These are phyloP conservation scores for Lynx canadensis DNA, from an alignment of 2,113 vertebrate species.

Conservation along the genomic window DNA sequence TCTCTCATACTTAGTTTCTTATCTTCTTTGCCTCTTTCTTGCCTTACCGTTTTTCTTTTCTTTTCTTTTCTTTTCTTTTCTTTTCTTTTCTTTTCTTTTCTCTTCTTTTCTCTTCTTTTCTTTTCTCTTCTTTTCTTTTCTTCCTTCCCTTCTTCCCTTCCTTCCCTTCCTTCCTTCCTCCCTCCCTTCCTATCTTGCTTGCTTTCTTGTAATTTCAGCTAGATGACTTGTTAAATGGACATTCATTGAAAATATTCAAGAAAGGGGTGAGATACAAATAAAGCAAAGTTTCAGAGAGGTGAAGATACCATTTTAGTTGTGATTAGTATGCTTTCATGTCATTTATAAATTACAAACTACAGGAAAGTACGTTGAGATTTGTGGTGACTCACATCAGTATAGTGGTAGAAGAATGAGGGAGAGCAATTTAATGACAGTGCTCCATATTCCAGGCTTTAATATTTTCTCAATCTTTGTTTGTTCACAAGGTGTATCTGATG, in stretches of 20 bases:
- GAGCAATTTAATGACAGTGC: background rate
- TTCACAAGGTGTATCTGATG: background rate
- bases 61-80: too few relatives aligned
- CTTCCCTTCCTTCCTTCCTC: background rate
- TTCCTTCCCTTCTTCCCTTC: background rate
- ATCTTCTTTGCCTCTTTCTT: background rate
- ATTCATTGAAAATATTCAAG: slow-evolving; percentile 23
- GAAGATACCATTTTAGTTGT: slow-evolving; percentile 26
- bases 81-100: too few relatives aligned
- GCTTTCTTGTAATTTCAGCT: background rate
- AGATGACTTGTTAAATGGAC: background rate
- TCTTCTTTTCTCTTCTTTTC: background rate
- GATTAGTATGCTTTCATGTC: background rate
- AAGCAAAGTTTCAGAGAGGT: background rate
- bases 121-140: too few relatives aligned
- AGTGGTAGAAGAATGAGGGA: background rate
- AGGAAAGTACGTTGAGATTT: background rate
- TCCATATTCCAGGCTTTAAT: background rate
- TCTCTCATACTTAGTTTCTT: slow-evolving; percentile 4
- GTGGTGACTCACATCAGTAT: background rate
- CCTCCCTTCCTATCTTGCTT: background rate
- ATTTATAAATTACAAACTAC: slow-evolving; percentile 9
- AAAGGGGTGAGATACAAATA: background rate
- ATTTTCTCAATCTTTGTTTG: background rate
- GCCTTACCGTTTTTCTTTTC: background rate